phyloP scores from a whole-genome alignment of 64 coral and sea anemone genomes.

The Astreopora myriophthalma region DNA sequence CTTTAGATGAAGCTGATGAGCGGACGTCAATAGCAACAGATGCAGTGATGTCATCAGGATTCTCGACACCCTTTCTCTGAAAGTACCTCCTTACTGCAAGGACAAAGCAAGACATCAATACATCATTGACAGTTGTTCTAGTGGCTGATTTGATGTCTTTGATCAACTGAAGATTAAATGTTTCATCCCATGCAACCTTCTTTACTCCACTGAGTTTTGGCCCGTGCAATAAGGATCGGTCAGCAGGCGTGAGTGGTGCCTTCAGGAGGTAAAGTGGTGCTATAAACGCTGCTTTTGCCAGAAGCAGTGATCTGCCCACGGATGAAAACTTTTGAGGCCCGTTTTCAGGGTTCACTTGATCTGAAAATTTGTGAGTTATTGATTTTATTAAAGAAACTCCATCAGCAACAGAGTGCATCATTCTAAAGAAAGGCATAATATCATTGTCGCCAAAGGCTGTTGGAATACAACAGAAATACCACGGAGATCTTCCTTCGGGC shows the following conservation, averaged over 20 bases:
- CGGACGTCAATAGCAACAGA: slow-evolving; percentile 89
- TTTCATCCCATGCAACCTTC: slow-evolving; percentile 79
- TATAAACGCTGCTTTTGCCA: slow-evolving; percentile 71
- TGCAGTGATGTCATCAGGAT: slow-evolving; percentile 73
- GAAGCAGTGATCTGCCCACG: neutral
- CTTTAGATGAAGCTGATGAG: neutral
- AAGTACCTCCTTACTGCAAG: slow-evolving; percentile 82
- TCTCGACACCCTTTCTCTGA: slow-evolving; percentile 68
- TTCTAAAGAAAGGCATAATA: slow-evolving; percentile 33
- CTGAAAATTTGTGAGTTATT: slow-evolving; percentile 56
- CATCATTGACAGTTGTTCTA: slow-evolving; percentile 92
- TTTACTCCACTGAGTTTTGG: slow-evolving; percentile 72
- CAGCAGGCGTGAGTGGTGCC: slow-evolving; percentile 14
- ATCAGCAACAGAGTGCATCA: slow-evolving; percentile 81
- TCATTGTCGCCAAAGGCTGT: slow-evolving; percentile 71
- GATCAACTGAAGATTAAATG: slow-evolving; percentile 65
- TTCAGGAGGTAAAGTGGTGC: slow-evolving; percentile 24
- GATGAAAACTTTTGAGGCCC: slow-evolving; percentile 73
- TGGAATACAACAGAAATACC: slow-evolving; percentile 81
- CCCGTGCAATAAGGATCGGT: slow-evolving; percentile 85
- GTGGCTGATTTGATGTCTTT: slow-evolving; percentile 84
- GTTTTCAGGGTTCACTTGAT: slow-evolving; percentile 52
- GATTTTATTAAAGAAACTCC: slow-evolving; percentile 79
- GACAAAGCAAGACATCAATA: slow-evolving; percentile 77
- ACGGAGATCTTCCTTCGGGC: slow-evolving; percentile 46